These are phyloP conservation scores for Huso huso DNA, from an alignment of 2,797 vertebrate species.

Conservation along the genomic window DNA sequence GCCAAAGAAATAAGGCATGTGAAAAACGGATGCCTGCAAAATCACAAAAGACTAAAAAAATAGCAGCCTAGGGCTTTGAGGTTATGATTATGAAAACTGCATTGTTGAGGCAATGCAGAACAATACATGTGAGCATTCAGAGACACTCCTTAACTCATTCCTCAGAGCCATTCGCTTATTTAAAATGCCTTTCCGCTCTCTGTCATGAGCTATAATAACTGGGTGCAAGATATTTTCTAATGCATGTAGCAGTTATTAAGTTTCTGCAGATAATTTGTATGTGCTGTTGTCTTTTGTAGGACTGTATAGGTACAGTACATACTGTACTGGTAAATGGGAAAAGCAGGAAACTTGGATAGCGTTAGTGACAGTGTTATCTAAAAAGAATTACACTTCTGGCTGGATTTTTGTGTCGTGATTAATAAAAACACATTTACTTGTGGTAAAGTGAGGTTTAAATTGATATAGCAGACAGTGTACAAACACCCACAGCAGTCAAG, in stretches of 20 bases:
- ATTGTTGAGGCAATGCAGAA: background rate
- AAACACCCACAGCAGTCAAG: too few species aligned
- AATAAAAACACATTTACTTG: too few species aligned
- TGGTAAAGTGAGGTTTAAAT: too few species aligned
- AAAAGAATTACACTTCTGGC: too few species aligned
- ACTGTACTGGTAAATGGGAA: too few species aligned
- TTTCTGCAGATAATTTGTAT: constrained; percentile 5
- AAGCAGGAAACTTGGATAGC: too few species aligned
- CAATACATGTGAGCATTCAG: background rate
- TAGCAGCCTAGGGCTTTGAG: constrained; percentile 6
- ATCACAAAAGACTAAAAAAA: constrained; percentile 19
- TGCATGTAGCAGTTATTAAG: background rate
- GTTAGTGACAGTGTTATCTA: too few species aligned
- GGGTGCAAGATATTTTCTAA: constrained; percentile 4
- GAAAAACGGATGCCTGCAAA: constrained; percentile 11
- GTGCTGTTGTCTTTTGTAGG: constrained; percentile 1
- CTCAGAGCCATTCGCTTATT: background rate
- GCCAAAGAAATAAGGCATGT: constrained; percentile 7
- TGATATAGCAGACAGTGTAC: too few species aligned
- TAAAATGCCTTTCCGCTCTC: background rate
- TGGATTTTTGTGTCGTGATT: too few species aligned
- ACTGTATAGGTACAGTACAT: background rate
- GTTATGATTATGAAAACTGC: background rate
- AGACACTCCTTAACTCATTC: background rate
- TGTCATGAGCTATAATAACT: constrained; percentile 3